Evolutionary conservation across 2,797 vertebrate species (phyloP).

Genomic region (Anabas testudineus): DNA sequence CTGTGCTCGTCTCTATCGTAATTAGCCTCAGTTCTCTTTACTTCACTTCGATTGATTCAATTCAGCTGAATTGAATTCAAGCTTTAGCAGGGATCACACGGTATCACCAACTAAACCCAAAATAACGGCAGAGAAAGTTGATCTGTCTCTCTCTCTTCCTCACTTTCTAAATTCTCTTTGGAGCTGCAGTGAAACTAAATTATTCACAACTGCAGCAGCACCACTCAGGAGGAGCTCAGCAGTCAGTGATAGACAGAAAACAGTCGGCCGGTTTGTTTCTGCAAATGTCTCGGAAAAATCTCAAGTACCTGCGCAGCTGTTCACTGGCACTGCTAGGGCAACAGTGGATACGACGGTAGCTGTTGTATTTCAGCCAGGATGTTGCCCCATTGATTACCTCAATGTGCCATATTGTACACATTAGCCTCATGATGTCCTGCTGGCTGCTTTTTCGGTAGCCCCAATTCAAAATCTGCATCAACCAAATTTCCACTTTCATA

Average conservation of each 20-base stretch:
- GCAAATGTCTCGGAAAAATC: constrained; percentile 53
- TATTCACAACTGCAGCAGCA: constrained; percentile 75
- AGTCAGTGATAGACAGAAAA: constrained; percentile 57
- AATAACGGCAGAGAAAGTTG: constrained; percentile 37
- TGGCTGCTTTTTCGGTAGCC: neutral
- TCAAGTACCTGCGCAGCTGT: constrained; percentile 57
- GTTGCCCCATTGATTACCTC: constrained; percentile 18
- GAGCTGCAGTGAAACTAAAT: constrained; percentile 78
- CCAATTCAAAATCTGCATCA: constrained; percentile 28
- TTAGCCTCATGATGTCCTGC: constrained; percentile 21
- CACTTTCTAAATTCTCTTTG: constrained; percentile 56
- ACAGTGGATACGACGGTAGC: constrained; percentile 36
- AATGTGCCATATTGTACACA: constrained; percentile 3
- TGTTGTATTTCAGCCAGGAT: constrained; percentile 46
- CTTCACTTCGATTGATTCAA: constrained; percentile 42
- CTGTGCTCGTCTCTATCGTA: constrained; percentile 40
- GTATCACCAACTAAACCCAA: constrained; percentile 23
- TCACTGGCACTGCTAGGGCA: constrained; percentile 28
- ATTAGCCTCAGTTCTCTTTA: constrained; percentile 56
- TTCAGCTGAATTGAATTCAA: constrained; percentile 45
- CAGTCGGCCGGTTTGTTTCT: constrained; percentile 58
- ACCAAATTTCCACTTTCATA: neutral
- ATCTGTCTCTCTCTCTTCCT: constrained; percentile 16
- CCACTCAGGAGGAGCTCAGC: constrained; percentile 54
- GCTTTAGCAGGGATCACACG: constrained; percentile 15